A percentile compares a stretch with the other conserved stretches of the same genome.
These are phyloP conservation scores for Bucco capensis DNA, from an alignment of 2,113 vertebrate genomes.

Conservation along the genomic window DNA sequence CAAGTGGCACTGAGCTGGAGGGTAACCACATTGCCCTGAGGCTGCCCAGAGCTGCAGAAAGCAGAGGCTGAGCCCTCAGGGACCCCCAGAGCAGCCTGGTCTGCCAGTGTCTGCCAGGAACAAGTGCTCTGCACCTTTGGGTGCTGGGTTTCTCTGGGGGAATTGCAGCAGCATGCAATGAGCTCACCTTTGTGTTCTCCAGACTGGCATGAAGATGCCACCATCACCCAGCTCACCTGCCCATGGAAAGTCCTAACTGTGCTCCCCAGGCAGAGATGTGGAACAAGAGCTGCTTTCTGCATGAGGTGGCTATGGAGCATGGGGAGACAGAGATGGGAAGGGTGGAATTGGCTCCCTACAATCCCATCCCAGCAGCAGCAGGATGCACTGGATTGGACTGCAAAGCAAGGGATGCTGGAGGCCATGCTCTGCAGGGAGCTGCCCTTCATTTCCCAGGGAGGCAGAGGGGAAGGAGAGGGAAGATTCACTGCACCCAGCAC, in stretches of 20 bases:
- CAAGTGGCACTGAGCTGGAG: too few relatives aligned
- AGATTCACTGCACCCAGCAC: not conserved
- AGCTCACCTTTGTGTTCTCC: not conserved
- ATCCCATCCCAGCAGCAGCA: not conserved
- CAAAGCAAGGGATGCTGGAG: not conserved
- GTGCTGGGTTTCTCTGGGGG: accelerated
- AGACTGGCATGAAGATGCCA: not conserved
- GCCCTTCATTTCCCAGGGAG: not conserved
- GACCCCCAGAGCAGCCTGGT: not conserved
- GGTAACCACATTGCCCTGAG: not conserved
- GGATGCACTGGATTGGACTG: not conserved
- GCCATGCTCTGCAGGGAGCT: accelerated
- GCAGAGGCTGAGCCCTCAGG: not conserved
- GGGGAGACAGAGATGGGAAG: not conserved
- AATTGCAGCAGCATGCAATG: not conserved
- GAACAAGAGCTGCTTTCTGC: not conserved
- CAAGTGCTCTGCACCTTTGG: not conserved
- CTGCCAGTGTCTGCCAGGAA: not conserved
- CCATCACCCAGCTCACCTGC: not conserved
- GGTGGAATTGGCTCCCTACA: not conserved
- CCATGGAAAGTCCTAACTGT: not conserved
- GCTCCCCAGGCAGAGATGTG: not conserved
- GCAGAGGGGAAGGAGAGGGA: not conserved
- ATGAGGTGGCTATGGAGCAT: not conserved
- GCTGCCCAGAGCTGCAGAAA: not conserved